phyloP scores from a whole-genome alignment of 2,113 vertebrate genomes.

The Amphiprion ocellaris region DNA sequence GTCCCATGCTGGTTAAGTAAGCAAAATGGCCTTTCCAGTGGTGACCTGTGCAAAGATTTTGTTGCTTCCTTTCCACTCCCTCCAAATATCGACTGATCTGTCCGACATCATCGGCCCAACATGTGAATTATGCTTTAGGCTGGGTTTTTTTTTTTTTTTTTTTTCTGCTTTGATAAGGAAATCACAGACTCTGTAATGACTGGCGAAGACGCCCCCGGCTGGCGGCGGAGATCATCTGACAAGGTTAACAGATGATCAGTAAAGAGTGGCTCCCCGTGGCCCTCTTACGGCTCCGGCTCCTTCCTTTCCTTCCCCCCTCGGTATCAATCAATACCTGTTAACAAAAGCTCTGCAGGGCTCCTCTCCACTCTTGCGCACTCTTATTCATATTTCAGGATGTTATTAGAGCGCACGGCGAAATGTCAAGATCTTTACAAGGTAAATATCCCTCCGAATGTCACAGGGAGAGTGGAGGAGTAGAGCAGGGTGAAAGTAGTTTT shows the following conservation, averaged over 20 bases:
- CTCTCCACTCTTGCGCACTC: constrained; percentile 52
- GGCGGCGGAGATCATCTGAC: constrained; percentile 46
- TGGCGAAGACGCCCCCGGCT: constrained; percentile 26
- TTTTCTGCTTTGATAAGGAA: constrained; percentile 51
- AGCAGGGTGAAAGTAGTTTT: constrained; percentile 43
- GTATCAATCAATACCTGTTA: constrained; percentile 78
- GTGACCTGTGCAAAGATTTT: constrained; percentile 4
- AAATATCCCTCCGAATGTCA: constrained; percentile 83
- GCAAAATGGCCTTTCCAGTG: not conserved
- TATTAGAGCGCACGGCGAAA: constrained; percentile 78
- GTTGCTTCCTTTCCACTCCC: not conserved
- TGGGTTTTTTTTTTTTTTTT: constrained; percentile 2
- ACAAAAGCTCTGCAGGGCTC: constrained; percentile 71
- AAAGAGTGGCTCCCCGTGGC: constrained; percentile 60
- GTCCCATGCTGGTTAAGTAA: not conserved
- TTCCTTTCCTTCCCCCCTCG: constrained; percentile 32
- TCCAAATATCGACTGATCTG: constrained; percentile 32
- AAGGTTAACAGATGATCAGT: constrained; percentile 75
- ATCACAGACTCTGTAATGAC: constrained; percentile 48
- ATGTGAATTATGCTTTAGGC: constrained; percentile 29
- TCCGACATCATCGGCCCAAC: constrained; percentile 15
- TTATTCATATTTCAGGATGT: constrained; percentile 81
- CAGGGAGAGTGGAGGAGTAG: constrained; percentile 27
- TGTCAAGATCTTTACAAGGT: constrained; percentile 85
- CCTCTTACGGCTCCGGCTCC: not conserved